These are phyloP conservation scores for Euplexia lucipara DNA, from an alignment of 2,888 invertebrate species.

Conservation along the genomic window DNA sequence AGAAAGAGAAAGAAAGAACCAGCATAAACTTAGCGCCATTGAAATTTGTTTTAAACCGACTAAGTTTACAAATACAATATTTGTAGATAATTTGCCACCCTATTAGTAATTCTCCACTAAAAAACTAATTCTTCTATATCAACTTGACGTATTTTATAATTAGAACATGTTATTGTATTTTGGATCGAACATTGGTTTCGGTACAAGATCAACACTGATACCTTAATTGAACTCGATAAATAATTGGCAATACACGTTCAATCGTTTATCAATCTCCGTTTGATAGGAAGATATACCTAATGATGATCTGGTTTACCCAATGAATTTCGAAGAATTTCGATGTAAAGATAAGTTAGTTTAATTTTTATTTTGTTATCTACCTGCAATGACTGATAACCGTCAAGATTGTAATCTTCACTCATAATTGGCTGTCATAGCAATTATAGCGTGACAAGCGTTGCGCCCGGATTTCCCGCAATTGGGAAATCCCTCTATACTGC, in stretches of 20 bases:
- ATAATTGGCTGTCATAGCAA: conserved; percentile 40
- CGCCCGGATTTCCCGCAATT: no score
- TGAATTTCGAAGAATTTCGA: conserved; percentile 49
- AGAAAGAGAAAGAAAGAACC: no score
- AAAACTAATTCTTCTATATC: conserved; percentile 26
- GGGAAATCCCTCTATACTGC: no score
- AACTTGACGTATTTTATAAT: conserved; percentile 22
- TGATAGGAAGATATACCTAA: conserved; percentile 36
- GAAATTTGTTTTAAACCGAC: no score
- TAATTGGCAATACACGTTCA: conserved; percentile 58
- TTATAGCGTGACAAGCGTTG: conserved; percentile 8
- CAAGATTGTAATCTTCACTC: conserved; percentile 48
- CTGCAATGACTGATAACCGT: conserved; percentile 35
- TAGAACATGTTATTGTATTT: conserved; percentile 22
- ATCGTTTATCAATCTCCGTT: conserved; percentile 51
- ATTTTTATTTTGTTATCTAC: conserved; percentile 41
- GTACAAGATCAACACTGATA: conserved; percentile 57
- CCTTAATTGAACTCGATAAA: conserved; percentile 61
- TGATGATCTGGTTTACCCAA: conserved; percentile 31
- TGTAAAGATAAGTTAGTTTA: conserved; percentile 29
- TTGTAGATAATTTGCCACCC: no score
- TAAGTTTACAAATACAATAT: no score
- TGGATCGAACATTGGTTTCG: conserved; percentile 35
- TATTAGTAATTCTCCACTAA: no score
- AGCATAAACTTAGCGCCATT: no score